Base-by-base conservation (phyloP, 1,140 invertebrate genomes). In the Magallana gigas region DNA sequence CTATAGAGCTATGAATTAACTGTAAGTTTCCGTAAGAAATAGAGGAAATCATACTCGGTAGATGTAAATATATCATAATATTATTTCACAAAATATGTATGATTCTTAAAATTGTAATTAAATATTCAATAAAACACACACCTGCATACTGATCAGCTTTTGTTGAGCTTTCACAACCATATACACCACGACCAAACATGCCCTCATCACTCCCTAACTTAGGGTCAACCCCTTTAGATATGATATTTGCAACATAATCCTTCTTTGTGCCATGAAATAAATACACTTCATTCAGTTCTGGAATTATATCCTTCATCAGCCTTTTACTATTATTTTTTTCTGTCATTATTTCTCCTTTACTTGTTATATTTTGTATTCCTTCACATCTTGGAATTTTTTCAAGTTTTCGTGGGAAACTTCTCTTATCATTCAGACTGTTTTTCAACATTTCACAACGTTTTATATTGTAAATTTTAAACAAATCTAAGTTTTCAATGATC, bases 81-180 rank as follows among this genome's bases (percentile, higher is more conserved):
- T 48, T 2, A 48, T 2, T 48, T 48, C 36, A 48, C 36, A 48
- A 48, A 48, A 48, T 1, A 1, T 48, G 36, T 48, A 48, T 48
- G 36, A 48, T 36, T 36, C 36, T 36, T 36, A 36, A 36, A n/a
- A n/a, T n/a, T n/a, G n/a, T 36, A 36, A 36, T 36, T 36, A 36
- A 36, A 36, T 3, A 36, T 36, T 48, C 36, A 48, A 48, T 48
- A 48, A 48, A 48, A 48, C 36, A 60, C 68, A 18, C 68, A 90
- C 90, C 90, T 84, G 90, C 90, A 89, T 90, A 90, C 60, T 90
- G 90, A 59, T 90, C 90, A 85, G 90, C 90, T 59, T 90, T 90
- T 12, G 88, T 89, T 57, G 90, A 88, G 48, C 88, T 88, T 83
- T 90, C 90, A 18, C 88, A 85, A 12, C 68, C 71, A 83, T 90